Evolutionary conservation across 2,113 vertebrate genomes (phyloP).

Genomic region (Cromileptes altivelis): DNA sequence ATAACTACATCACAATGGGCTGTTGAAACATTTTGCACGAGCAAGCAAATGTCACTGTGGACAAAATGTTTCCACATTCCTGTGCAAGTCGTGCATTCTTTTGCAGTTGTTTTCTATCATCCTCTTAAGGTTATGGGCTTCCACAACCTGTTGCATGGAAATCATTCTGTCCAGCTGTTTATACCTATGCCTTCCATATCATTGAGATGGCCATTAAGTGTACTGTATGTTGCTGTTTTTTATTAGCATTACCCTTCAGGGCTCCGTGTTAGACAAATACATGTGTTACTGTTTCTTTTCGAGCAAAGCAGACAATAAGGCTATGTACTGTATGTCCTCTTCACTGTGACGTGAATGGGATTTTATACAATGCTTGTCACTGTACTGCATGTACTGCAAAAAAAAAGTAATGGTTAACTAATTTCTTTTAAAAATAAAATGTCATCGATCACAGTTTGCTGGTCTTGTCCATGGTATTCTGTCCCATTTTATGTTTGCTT

Average conservation of each 20-base stretch:
- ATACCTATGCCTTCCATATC: conserved; percentile 60
- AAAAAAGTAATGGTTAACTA: conserved; percentile 50
- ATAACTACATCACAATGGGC: conserved; percentile 30
- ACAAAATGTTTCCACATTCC: conserved; percentile 70
- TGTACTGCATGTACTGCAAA: conserved; percentile 62
- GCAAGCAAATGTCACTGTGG: conserved; percentile 31
- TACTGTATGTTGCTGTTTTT: conserved; percentile 28
- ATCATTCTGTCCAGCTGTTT: conserved; percentile 53
- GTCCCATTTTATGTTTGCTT: conserved; percentile 67
- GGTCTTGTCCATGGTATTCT: conserved; percentile 74
- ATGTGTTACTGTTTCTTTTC: conserved; percentile 52
- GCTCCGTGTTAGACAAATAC: conserved; percentile 40
- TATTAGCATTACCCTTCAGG: conserved; percentile 31
- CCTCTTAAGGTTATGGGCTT: conserved; percentile 43
- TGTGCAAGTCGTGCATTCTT: conserved; percentile 44
- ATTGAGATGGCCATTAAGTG: conserved; percentile 60
- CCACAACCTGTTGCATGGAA: conserved; percentile 66
- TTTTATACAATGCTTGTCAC: conserved; percentile 45
- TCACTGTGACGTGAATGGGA: conserved; percentile 55
- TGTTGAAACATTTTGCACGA: conserved; percentile 65
- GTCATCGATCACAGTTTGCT: conserved; percentile 76
- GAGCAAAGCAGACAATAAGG: conserved; percentile 1
- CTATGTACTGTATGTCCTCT: conserved; percentile 52
- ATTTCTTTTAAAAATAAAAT: conserved; percentile 83
- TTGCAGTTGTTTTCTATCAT: conserved; percentile 44